These are phyloP conservation scores for Parascotia fuliginaria DNA, from an alignment of 2,888 invertebrate species.

Conservation along the genomic window DNA sequence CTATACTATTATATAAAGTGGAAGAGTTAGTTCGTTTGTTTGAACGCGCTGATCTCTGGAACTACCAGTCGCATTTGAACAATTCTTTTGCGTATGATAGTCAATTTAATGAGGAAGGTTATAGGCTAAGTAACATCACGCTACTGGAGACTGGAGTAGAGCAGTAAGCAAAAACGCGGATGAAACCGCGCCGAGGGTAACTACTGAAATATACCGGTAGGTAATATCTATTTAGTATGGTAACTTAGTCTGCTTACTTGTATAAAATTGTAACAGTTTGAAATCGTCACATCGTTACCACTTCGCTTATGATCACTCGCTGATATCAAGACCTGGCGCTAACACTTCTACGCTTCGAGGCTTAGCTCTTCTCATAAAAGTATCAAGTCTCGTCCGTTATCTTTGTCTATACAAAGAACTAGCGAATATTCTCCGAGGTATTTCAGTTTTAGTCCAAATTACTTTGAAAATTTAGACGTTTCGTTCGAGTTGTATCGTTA, in stretches of 20 bases:
- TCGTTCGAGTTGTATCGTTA: constrained; percentile 7
- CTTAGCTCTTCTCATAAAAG: constrained; percentile 37
- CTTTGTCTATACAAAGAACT: constrained; percentile 31
- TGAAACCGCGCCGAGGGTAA: no score
- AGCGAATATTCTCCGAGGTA: constrained; percentile 17
- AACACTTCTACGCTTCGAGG: constrained; percentile 13
- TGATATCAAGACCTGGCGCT: neutral
- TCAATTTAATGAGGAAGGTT: no score
- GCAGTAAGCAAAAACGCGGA: no score
- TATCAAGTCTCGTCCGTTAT: constrained; percentile 30
- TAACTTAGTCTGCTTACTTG: neutral
- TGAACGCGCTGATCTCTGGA: no score
- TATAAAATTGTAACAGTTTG: neutral
- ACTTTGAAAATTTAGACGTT: constrained; percentile 7
- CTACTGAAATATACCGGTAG: no score
- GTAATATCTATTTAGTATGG: no score
- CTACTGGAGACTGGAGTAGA: no score
- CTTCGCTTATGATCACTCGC: neutral
- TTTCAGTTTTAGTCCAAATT: constrained; percentile 17
- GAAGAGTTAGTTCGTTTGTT: no score
- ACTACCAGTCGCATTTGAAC: no score
- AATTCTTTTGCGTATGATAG: no score
- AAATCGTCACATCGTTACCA: neutral
- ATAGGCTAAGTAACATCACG: no score
- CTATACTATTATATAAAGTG: no score